A percentile compares a stretch with the other conserved stretches of the same genome.
Evolutionary conservation across 2,888 invertebrate genomes (phyloP).

Genomic region (Pyralis farinalis): DNA sequence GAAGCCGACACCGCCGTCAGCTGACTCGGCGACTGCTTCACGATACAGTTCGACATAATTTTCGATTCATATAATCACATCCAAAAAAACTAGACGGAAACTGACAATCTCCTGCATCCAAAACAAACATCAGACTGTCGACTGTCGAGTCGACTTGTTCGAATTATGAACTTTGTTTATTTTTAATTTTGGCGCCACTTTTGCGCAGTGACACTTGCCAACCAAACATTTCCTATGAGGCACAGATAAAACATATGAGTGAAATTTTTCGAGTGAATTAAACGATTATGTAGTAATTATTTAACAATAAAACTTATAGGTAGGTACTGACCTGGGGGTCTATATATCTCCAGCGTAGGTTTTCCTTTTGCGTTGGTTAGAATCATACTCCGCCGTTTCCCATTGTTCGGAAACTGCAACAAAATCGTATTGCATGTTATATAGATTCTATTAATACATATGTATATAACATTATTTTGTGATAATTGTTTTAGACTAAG

Average conservation of each 20-base stretch:
- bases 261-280: conserved; percentile 11
- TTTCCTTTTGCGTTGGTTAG: conserved; percentile 86
- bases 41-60: conserved; percentile 71
- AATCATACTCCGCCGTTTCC: conserved; percentile 88
- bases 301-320: conserved; percentile 1
- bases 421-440: conserved; percentile 20
- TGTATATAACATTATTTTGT: too few species aligned
- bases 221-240: conserved; percentile 37
- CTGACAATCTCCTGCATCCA: conserved; percentile 51
- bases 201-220: conserved; percentile 50
- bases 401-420: conserved; percentile 81
- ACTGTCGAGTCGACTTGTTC: too few species aligned
- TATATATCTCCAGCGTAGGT: conserved; percentile 93
- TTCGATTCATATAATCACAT: conserved; percentile 17
- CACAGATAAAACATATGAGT: conserved; percentile 23
- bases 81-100: conserved; percentile 32
- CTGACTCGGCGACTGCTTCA: conserved; percentile 68
- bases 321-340: conserved; percentile 88
- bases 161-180: conserved; percentile 76
- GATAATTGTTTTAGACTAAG: too few species aligned
- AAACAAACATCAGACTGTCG: conserved; percentile 75
- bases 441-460: too few species aligned
- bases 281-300: conserved; percentile 18
- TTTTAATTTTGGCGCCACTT: conserved; percentile 78
- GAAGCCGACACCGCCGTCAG: conserved; percentile 41